These are phyloP conservation scores for Colistium nudipinnis DNA, from an alignment of 2,113 vertebrate species.

Conservation along the genomic window DNA sequence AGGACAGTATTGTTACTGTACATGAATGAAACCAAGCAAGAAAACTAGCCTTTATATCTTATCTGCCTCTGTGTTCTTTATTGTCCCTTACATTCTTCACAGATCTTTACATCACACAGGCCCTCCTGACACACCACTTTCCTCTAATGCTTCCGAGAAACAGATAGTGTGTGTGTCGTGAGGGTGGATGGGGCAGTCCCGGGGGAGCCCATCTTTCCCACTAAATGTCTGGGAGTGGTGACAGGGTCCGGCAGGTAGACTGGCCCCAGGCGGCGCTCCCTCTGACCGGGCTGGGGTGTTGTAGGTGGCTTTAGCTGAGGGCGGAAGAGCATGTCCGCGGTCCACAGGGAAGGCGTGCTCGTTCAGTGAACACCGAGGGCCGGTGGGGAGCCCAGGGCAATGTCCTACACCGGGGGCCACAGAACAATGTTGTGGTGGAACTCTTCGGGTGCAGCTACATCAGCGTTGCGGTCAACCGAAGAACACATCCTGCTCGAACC, in stretches of 20 bases:
- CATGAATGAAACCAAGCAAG: not conserved
- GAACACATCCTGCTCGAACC: constrained; percentile 28
- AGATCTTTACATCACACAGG: not conserved
- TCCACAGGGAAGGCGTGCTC: constrained; percentile 59
- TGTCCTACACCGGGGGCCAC: constrained; percentile 62
- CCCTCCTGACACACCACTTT: not conserved
- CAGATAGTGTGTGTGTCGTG: constrained; percentile 28
- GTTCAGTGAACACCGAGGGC: constrained; percentile 60
- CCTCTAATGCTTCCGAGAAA: not conserved
- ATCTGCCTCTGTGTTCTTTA: not conserved
- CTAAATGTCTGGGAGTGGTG: constrained; percentile 47
- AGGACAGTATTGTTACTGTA: not conserved
- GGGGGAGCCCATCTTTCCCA: constrained; percentile 31
- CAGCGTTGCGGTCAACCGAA: constrained; percentile 65
- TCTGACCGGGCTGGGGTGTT: constrained; percentile 19
- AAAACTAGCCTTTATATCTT: not conserved
- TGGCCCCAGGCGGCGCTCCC: constrained; percentile 60
- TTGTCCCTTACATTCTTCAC: not conserved
- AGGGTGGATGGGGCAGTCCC: constrained; percentile 29
- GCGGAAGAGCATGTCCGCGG: constrained; percentile 41
- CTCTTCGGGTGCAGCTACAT: constrained; percentile 60
- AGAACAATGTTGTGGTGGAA: constrained; percentile 68
- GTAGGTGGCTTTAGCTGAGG: constrained; percentile 19
- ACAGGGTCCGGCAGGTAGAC: constrained; percentile 51
- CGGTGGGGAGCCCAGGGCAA: constrained; percentile 68